phyloP scores from a whole-genome alignment of 2,888 invertebrate species.

The Euclidia mi region DNA sequence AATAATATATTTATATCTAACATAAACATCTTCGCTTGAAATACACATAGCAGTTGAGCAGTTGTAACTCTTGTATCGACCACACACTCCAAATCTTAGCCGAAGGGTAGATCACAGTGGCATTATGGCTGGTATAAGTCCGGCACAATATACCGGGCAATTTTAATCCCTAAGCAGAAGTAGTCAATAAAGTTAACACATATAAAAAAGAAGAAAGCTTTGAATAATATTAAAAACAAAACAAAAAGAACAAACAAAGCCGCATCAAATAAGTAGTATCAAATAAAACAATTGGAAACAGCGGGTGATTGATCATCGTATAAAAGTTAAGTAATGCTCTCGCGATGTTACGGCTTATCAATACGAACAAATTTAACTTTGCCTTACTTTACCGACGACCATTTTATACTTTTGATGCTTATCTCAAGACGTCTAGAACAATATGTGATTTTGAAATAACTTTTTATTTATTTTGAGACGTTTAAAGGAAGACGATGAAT shows the following conservation, averaged over 20 bases:
- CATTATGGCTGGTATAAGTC: no score
- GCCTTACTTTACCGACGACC: constrained; percentile 26
- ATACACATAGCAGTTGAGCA: no score
- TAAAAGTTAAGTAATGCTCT: constrained; percentile 63
- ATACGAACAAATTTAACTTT: constrained; percentile 55
- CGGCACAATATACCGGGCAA: no score
- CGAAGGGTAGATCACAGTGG: no score
- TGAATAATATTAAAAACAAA: not conserved
- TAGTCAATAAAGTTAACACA: no score
- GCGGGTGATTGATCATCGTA: constrained; percentile 74
- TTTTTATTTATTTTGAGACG: constrained; percentile 15
- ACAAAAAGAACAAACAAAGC: constrained; percentile 2
- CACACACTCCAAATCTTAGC: no score
- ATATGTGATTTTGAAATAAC: constrained; percentile 7
- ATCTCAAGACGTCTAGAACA: constrained; percentile 10
- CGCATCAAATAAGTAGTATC: constrained; percentile 18
- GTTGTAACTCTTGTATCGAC: no score
- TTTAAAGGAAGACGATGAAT: not conserved
- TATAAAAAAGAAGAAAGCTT: not conserved
- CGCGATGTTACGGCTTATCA: constrained; percentile 56
- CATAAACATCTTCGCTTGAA: no score
- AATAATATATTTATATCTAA: no score
- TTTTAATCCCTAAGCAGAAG: no score
- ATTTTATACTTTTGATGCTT: constrained; percentile 31
- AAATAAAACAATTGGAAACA: constrained; percentile 73